These are phyloP conservation scores for Burhinus bistriatus DNA, from an alignment of 2,113 vertebrate genomes.

Conservation along the genomic window DNA sequence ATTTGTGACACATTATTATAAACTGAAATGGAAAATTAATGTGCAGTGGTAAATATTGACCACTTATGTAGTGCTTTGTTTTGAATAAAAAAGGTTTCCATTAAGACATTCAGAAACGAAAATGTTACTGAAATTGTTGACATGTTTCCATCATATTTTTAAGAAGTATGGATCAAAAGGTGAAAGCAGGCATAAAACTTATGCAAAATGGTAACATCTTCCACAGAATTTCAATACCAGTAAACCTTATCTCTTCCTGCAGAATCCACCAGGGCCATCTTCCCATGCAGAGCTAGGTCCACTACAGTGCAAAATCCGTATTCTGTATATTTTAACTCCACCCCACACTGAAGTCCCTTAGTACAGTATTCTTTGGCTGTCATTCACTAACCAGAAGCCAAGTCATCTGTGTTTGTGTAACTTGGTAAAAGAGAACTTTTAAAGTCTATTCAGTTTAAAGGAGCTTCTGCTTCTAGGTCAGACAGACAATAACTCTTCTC, in stretches of 20 bases:
- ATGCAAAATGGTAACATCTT: neutral
- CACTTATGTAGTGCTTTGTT: neutral
- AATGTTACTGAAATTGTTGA: neutral
- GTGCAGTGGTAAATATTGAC: neutral
- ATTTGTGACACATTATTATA: neutral
- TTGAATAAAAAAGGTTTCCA: neutral
- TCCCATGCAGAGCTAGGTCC: neutral
- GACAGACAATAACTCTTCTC: conserved; percentile 33
- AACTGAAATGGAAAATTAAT: neutral
- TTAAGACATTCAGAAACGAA: neutral
- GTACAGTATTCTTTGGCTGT: conserved; percentile 17
- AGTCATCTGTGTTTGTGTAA: conserved; percentile 49
- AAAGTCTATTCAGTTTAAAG: neutral
- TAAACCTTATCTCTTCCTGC: neutral
- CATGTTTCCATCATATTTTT: neutral
- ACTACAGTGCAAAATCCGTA: neutral
- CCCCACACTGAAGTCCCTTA: neutral
- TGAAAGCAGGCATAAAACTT: neutral
- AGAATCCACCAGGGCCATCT: neutral
- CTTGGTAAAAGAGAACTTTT: conserved; percentile 39
- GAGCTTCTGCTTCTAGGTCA: conserved; percentile 44
- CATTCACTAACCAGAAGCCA: conserved; percentile 38
- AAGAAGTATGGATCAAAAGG: neutral
- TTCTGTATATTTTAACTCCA: neutral
- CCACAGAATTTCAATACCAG: neutral